Conservation (phyloP, 92 coral and sea anemone genomes). For the Porites cylindrica region DNA sequence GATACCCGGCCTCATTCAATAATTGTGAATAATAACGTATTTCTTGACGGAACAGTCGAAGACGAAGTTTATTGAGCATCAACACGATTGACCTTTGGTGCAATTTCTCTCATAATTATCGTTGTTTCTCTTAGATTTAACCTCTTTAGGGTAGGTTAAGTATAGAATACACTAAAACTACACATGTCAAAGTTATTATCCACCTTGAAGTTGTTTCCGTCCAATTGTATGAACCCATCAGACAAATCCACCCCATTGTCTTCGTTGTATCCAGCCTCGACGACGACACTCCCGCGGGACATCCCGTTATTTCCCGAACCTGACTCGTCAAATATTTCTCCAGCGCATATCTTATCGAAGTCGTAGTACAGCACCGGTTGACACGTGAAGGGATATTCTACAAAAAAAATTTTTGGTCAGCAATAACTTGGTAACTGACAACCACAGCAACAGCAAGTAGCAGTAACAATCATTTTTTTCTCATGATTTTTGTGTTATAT, state of each 20-base stretch:
- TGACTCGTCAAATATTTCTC: slow-evolving; percentile 88
- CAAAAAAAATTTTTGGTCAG: background rate
- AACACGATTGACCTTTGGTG: too few species aligned
- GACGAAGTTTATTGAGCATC: too few species aligned
- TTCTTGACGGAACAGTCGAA: too few species aligned
- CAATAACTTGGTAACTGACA: background rate
- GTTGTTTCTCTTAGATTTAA: too few species aligned
- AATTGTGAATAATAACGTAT: too few species aligned
- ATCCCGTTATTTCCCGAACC: slow-evolving; percentile 92
- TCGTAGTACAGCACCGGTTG: slow-evolving; percentile 87
- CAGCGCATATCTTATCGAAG: slow-evolving; percentile 85
- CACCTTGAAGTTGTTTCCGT: slow-evolving; percentile 73
- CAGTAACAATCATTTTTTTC: too few species aligned
- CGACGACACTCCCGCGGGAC: slow-evolving; percentile 67
- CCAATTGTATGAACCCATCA: slow-evolving; percentile 85
- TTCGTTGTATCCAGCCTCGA: slow-evolving; percentile 73
- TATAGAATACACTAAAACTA: background rate
- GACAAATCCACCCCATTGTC: slow-evolving; percentile 85
- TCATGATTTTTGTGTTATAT: too few species aligned
- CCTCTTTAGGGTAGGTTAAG: background rate
- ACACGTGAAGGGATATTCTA: slow-evolving; percentile 84
- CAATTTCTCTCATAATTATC: too few species aligned
- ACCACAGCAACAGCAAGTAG: background rate
- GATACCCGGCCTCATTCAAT: too few species aligned
- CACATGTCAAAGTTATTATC: background rate